Evolutionary conservation across 2,888 invertebrate species (phyloP).

Genomic region (Cryptus viduatorius): DNA sequence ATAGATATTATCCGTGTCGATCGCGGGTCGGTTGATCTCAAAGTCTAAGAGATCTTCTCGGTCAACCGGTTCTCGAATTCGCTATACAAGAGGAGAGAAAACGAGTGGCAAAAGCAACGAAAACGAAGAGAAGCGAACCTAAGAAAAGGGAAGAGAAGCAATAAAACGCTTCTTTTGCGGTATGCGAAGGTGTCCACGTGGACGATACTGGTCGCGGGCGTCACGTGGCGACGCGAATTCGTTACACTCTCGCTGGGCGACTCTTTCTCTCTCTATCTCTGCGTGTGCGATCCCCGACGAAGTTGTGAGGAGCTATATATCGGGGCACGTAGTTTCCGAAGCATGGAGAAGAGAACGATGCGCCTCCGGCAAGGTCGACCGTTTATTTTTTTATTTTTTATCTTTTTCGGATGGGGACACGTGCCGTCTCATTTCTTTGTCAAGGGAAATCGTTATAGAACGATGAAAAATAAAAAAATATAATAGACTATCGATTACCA

Average conservation of each 20-base stretch:
- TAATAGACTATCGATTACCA: neutral
- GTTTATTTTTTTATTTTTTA: slow-evolving; percentile 10
- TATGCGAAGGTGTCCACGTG: slow-evolving; percentile 60
- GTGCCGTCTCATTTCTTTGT: neutral
- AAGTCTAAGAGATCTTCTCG: slow-evolving; percentile 49
- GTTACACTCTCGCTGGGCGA: slow-evolving; percentile 36
- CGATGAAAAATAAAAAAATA: neutral
- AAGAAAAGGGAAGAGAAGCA: neutral
- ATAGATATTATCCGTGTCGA: slow-evolving; percentile 50
- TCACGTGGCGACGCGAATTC: slow-evolving; percentile 59
- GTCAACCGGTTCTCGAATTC: slow-evolving; percentile 53
- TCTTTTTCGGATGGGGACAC: slow-evolving; percentile 3
- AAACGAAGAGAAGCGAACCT: slow-evolving; percentile 19
- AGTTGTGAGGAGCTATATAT: neutral
- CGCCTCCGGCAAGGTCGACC: slow-evolving; percentile 58
- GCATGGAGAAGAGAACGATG: slow-evolving; percentile 21
- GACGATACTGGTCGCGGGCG: slow-evolving; percentile 49
- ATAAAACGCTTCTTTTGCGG: slow-evolving; percentile 47
- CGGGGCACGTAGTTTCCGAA: slow-evolving; percentile 28
- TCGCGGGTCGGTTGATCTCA: slow-evolving; percentile 29
- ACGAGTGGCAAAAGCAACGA: neutral
- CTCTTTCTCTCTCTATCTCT: slow-evolving; percentile 10
- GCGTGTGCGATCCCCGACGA: slow-evolving; percentile 18
- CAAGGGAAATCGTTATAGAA: neutral
- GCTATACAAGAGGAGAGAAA: slow-evolving; percentile 15